Base-by-base conservation (phyloP, 2,797 vertebrate genomes). In the Crenuchus spilurus region DNA sequence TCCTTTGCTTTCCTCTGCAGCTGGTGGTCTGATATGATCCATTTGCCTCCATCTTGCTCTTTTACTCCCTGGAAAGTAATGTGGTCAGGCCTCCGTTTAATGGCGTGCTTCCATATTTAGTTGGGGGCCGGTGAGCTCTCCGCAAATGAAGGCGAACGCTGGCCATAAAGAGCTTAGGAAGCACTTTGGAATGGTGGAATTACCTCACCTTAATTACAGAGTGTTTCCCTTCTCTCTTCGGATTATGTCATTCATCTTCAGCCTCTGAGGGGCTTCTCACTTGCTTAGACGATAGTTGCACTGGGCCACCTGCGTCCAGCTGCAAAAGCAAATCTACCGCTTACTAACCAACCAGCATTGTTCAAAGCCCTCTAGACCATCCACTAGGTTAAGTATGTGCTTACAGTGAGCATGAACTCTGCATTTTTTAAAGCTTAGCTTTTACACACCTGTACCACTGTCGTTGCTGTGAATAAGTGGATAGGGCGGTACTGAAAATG, bases 311-410 rank as follows among this genome's bases (percentile, higher is more conserved):
- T 80, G 77, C 67, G 58, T 35, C 73, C 83, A 85, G 81, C 81
- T 85, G 83, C 80, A 62, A 83, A 83, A 82, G 78, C 84, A 82
- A 80, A 82, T 42, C 26, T 13, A 41, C 18, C 6, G n/a, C n/a
- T n/a, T n/a, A n/a, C 16, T 31, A 4, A 24, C 54, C 60, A 70
- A 69, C 62, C 52, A 1, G 6, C 57, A 3, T 61, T 18, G 54
- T 37, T 68, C 10, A 24, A 62, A 48, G 11, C 42, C 30, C 4
- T 14, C 10, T 54, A 13, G 30, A 24, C 24, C 14, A n/a, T 67
- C 44, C 35, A 51, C 42, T 49, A 18, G 10, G 42, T 11, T 2
- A 37, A 11, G 20, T 58, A 58, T 10, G 18, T 20, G 7, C n/a
- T 35, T 18, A 35, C 49, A 16, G 16, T 20, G 48, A 70, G 33